These are phyloP conservation scores for Phytoseiulus persimilis DNA, from an alignment of 2,888 invertebrate species.

Conservation along the genomic window DNA sequence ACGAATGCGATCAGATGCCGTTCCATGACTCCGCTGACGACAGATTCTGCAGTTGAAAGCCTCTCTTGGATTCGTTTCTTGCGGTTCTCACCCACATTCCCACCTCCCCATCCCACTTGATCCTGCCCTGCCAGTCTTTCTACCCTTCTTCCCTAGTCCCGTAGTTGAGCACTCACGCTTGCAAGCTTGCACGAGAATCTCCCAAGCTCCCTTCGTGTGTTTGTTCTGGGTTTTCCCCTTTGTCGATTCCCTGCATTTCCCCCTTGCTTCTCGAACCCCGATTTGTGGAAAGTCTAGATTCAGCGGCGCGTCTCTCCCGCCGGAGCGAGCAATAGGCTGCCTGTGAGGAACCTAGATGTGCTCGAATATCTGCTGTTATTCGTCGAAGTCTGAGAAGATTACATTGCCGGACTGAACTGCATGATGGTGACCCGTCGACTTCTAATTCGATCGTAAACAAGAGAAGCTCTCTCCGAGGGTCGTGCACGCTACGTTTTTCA, in stretches of 20 bases:
- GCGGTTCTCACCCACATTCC: background rate
- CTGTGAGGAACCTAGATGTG: no score
- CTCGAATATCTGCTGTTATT: no score
- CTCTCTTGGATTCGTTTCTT: background rate
- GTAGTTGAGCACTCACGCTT: background rate
- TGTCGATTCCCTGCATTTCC: background rate
- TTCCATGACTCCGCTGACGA: background rate
- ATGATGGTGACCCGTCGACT: no score
- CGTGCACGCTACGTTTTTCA: no score
- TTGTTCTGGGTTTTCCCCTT: background rate
- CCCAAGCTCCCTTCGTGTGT: background rate
- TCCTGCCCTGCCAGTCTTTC: background rate
- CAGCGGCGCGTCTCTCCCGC: no score
- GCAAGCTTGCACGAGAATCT: background rate
- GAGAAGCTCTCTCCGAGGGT: no score
- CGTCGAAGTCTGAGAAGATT: no score
- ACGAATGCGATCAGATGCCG: background rate
- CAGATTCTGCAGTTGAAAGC: background rate
- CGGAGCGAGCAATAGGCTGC: no score
- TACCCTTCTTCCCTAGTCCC: background rate
- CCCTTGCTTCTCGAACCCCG: background rate
- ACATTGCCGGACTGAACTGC: no score
- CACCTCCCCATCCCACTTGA: background rate
- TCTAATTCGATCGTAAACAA: no score
- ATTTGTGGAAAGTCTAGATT: background rate